Evolutionary conservation across 1,140 invertebrate species (phyloP).

Genomic region (Adoxophyes honmai): DNA sequence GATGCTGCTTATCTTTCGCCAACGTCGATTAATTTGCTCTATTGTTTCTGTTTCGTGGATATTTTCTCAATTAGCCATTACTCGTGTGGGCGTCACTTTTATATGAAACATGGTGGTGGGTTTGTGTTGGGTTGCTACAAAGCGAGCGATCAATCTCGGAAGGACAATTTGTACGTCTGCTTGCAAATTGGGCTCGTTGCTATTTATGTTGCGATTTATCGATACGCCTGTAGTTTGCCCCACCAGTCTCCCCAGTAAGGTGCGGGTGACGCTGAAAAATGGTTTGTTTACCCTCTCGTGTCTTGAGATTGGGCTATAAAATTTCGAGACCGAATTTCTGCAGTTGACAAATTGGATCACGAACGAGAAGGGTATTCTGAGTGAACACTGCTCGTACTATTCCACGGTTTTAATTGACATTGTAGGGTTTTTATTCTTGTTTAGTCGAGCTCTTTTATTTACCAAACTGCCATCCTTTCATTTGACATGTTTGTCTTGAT

Average conservation of each 20-base stretch:
- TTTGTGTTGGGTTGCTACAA: too few relatives aligned
- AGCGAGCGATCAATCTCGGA: too few relatives aligned
- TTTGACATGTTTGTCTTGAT: too few relatives aligned
- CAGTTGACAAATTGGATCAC: constrained; percentile 5
- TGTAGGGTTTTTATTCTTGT: too few relatives aligned
- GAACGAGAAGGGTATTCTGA: not conserved
- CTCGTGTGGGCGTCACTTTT: not conserved
- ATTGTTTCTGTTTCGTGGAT: constrained; percentile 9
- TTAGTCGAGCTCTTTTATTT: too few relatives aligned
- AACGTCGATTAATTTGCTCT: constrained; percentile 7
- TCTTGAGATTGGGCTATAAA: constrained; percentile 5
- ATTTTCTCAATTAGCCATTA: not conserved
- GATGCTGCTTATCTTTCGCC: constrained; percentile 1
- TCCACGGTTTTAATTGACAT: too few relatives aligned
- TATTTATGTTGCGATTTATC: constrained; percentile 1
- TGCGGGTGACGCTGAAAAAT: constrained; percentile 31
- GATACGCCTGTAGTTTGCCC: constrained; percentile 1
- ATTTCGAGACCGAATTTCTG: not conserved
- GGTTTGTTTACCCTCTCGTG: constrained; percentile 20
- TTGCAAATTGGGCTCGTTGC: not conserved
- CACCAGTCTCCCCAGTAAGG: not conserved
- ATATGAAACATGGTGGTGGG: too few relatives aligned
- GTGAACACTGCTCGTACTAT: too few relatives aligned
- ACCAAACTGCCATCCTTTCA: too few relatives aligned
- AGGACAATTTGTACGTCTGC: not conserved